Conservation (phyloP, 2,888 invertebrate genomes). For the Cheilosia scutellata region DNA sequence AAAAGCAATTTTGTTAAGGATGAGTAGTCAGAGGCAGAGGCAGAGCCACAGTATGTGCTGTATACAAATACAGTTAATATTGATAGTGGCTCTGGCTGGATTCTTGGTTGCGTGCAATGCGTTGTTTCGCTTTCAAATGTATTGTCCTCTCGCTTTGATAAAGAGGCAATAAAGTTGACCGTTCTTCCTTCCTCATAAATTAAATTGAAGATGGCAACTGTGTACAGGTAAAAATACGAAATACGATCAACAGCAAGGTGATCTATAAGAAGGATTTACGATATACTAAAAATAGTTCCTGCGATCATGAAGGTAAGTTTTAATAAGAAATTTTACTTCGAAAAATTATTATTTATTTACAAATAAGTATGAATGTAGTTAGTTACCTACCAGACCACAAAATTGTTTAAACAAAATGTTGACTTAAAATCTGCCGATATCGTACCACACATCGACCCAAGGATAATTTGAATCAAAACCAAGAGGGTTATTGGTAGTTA, state of each 20-base stretch:
- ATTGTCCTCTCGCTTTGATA: conserved; percentile 17
- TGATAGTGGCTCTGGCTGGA: neutral
- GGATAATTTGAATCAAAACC: no score
- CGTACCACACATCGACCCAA: no score
- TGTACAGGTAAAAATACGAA: neutral
- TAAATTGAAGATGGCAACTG: neutral
- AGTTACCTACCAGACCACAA: no score
- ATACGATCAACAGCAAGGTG: neutral
- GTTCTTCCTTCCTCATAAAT: conserved; percentile 13
- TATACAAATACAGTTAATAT: conserved; percentile 19
- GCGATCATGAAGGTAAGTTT: no score
- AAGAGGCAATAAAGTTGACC: conserved; percentile 15
- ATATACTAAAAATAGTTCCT: neutral
- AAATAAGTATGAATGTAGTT: no score
- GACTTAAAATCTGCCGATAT: no score
- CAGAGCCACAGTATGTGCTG: neutral
- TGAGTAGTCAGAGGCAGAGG: conserved; percentile 30
- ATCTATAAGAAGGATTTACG: neutral
- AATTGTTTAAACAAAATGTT: no score
- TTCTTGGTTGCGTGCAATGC: neutral
- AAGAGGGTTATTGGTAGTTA: no score
- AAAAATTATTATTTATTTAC: no score
- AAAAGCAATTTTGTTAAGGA: conserved; percentile 38
- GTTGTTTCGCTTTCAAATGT: conserved; percentile 15
- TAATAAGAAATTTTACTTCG: no score